phyloP scores from a whole-genome alignment of 1,140 invertebrate species.

The Anastrepha obliqua region DNA sequence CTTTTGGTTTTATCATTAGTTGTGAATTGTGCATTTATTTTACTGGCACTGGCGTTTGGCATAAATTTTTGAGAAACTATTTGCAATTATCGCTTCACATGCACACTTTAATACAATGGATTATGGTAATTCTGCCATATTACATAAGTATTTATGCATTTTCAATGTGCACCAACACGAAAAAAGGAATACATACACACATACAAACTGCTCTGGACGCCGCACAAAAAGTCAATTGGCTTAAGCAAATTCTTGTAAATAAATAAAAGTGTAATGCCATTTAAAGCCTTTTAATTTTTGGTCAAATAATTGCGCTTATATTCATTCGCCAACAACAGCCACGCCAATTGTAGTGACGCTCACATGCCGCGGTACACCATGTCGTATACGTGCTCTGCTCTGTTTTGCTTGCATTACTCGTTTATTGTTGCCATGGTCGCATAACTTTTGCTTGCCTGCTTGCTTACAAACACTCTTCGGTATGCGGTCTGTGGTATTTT shows the following conservation, averaged over 20 bases:
- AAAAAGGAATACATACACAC: no score
- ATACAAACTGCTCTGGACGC: not conserved
- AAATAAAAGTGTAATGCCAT: constrained; percentile 8
- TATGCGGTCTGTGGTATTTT: constrained; percentile 44
- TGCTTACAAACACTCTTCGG: constrained; percentile 2
- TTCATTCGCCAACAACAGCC: not conserved
- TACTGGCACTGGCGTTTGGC: no score
- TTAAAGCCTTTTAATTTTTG: constrained; percentile 43
- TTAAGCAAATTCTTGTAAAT: not conserved
- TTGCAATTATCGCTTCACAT: no score
- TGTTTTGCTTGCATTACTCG: constrained; percentile 7
- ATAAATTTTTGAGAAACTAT: no score
- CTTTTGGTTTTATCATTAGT: not conserved
- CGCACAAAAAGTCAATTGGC: not conserved
- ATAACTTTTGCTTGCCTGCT: constrained; percentile 43
- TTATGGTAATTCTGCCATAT: not conserved
- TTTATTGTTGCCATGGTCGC: constrained; percentile 47
- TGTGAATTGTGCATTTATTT: no score
- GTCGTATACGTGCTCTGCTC: constrained; percentile 26
- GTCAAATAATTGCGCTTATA: constrained; percentile 45
- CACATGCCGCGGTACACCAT: not conserved
- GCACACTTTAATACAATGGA: not conserved
- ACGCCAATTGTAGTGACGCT: not conserved
- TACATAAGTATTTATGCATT: no score
- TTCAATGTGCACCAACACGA: no score